Evolutionary conservation across 2,113 vertebrate species (phyloP).

Genomic region (Strigops habroptila): DNA sequence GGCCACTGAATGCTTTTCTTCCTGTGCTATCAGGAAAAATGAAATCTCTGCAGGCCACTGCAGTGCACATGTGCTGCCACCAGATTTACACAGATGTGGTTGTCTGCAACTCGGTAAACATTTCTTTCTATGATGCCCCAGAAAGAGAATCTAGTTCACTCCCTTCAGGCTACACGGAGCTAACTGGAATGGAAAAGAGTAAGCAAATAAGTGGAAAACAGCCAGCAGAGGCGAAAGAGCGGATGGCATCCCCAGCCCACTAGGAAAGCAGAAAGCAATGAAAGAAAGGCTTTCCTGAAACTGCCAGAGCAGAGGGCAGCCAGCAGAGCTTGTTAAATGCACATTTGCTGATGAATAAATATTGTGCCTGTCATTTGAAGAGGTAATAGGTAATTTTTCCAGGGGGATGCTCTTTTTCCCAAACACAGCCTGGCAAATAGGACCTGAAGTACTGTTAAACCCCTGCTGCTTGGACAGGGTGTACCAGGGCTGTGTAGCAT

Average conservation of each 20-base stretch:
- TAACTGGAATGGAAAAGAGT: conserved; percentile 50
- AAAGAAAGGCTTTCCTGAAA: neutral
- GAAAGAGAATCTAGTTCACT: conserved; percentile 57
- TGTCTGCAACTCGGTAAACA: neutral
- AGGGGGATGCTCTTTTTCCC: neutral
- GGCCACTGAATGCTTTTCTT: neutral
- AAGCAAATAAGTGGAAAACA: conserved; percentile 27
- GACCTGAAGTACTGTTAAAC: neutral
- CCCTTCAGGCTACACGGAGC: neutral
- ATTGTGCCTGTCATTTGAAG: neutral
- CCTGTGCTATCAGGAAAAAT: accelerated
- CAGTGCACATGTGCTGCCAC: neutral
- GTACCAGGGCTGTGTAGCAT: neutral
- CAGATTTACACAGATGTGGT: neutral
- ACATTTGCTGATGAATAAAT: neutral
- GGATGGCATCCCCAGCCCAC: neutral
- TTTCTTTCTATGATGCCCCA: neutral
- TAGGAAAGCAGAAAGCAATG: neutral
- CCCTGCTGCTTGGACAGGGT: neutral
- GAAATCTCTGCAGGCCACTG: neutral
- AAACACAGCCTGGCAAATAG: neutral
- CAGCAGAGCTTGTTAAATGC: neutral
- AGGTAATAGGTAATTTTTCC: neutral
- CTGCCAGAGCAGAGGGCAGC: neutral
- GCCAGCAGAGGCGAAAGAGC: neutral